Percentiles rank a stretch among this genome's conserved stretches.
Conservation (phyloP, 2,888 invertebrate species). For the Euplagia quadripunctaria region DNA sequence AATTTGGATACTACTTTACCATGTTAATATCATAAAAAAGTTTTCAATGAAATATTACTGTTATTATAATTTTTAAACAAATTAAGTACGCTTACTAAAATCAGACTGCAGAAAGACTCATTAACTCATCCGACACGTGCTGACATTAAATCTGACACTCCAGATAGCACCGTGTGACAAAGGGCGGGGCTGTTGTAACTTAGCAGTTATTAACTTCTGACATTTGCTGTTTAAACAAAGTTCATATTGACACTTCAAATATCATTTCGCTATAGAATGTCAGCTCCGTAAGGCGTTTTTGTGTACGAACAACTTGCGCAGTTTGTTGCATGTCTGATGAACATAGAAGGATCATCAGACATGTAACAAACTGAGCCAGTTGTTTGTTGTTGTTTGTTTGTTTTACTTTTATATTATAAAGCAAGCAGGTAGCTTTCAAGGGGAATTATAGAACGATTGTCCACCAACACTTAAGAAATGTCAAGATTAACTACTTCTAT, state of each 20-base stretch:
- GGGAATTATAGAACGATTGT: neutral
- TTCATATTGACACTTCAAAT: slow-evolving; percentile 38
- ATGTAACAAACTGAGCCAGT: no score
- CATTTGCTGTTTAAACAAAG: slow-evolving; percentile 54
- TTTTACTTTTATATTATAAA: neutral
- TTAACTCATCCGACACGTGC: neutral
- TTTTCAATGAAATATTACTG: neutral
- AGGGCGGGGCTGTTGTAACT: slow-evolving; percentile 11
- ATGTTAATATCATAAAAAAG: no score
- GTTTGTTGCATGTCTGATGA: neutral
- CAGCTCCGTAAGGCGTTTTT: neutral
- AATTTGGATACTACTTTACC: no score
- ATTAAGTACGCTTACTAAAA: neutral
- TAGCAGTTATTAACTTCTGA: slow-evolving; percentile 49
- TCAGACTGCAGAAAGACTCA: neutral
- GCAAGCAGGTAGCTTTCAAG: neutral
- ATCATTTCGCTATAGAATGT: slow-evolving; percentile 36
- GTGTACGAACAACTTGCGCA: neutral
- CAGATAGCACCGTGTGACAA: slow-evolving; percentile 2
- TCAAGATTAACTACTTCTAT: neutral
- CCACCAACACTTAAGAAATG: neutral
- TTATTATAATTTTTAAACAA: neutral
- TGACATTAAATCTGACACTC: slow-evolving; percentile 6
- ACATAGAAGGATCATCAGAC: no score
- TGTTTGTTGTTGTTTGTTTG: no score